phyloP scores from a whole-genome alignment of 2,797 vertebrate species.

The Brachyrhaphis roseni region DNA sequence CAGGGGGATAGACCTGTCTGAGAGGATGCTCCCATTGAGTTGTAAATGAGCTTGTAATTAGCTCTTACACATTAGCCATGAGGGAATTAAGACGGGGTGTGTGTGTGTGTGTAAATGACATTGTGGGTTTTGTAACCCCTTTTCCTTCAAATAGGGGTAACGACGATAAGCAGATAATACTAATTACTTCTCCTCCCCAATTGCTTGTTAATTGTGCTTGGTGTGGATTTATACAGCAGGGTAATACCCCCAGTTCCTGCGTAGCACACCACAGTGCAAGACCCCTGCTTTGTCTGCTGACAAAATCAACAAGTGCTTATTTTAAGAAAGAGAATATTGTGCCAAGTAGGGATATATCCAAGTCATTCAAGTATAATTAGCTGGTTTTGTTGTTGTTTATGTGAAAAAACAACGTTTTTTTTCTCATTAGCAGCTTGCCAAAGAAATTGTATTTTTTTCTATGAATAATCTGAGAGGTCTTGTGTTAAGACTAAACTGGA shows the following conservation, averaged over 20 bases:
- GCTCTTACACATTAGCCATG: slow-evolving; percentile 78
- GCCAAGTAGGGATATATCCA: slow-evolving; percentile 64
- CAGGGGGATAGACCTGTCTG: slow-evolving; percentile 65
- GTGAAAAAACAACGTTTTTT: background rate
- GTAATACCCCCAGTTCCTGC: slow-evolving; percentile 64
- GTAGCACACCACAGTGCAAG: slow-evolving; percentile 39
- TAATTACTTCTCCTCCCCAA: slow-evolving; percentile 86
- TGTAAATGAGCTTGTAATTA: slow-evolving; percentile 86
- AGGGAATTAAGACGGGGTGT: slow-evolving; percentile 69
- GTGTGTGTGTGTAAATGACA: slow-evolving; percentile 57
- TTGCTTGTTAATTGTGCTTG: slow-evolving; percentile 84
- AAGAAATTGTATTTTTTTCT: background rate
- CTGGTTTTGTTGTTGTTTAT: background rate
- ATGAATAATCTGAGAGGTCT: background rate
- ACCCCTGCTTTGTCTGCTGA: slow-evolving; percentile 57
- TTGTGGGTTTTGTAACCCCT: slow-evolving; percentile 76
- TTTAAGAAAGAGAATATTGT: slow-evolving; percentile 79
- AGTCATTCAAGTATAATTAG: background rate
- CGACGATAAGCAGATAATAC: slow-evolving; percentile 83
- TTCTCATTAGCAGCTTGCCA: background rate
- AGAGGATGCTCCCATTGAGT: slow-evolving; percentile 77
- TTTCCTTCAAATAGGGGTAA: slow-evolving; percentile 76
- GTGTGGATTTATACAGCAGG: slow-evolving; percentile 79
- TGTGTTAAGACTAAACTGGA: background rate
- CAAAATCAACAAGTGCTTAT: slow-evolving; percentile 80